Percentiles rank a stretch among this genome's conserved stretches.
These are phyloP conservation scores for Tachina fera DNA, from an alignment of 2,888 invertebrate species.

Conservation along the genomic window DNA sequence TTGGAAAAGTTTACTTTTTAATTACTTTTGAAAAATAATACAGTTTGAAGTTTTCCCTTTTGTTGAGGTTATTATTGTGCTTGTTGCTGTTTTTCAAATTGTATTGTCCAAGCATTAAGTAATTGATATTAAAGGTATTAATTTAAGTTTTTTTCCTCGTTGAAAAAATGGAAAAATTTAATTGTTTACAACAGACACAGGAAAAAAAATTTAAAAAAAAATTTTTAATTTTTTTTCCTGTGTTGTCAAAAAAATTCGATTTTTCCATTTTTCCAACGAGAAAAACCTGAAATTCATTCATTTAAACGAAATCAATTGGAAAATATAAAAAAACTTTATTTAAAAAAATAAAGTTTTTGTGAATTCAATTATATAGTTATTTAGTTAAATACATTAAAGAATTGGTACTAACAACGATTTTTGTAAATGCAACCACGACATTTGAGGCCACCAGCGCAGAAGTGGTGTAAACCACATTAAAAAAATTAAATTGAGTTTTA, in stretches of 20 bases:
- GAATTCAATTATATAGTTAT: not conserved
- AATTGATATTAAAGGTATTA: constrained; percentile 56
- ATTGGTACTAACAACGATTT: not conserved
- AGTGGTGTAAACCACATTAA: too few species aligned
- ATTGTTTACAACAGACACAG: too few species aligned
- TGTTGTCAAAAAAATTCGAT: too few species aligned
- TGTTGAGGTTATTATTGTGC: not conserved
- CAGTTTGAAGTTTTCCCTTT: constrained; percentile 23
- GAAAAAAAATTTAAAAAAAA: too few species aligned
- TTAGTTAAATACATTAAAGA: not conserved
- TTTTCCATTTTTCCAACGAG: too few species aligned
- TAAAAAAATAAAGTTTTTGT: not conserved
- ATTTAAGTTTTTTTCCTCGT: too few species aligned
- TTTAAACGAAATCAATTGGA: constrained; percentile 45
- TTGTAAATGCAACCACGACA: too few species aligned
- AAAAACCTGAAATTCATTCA: too few species aligned
- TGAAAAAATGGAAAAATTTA: too few species aligned
- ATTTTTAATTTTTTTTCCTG: too few species aligned
- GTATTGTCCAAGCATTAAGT: not conserved
- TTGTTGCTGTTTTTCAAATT: not conserved
- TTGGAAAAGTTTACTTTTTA: constrained; percentile 34
- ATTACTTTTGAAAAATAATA: constrained; percentile 13
- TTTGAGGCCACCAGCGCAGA: too few species aligned
- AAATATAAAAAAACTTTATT: not conserved
- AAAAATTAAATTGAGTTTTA: too few species aligned